A percentile compares a stretch with the other conserved stretches of the same genome.
Evolutionary conservation across 2,888 invertebrate genomes (phyloP).

Genomic region (Zygaena filipendulae): DNA sequence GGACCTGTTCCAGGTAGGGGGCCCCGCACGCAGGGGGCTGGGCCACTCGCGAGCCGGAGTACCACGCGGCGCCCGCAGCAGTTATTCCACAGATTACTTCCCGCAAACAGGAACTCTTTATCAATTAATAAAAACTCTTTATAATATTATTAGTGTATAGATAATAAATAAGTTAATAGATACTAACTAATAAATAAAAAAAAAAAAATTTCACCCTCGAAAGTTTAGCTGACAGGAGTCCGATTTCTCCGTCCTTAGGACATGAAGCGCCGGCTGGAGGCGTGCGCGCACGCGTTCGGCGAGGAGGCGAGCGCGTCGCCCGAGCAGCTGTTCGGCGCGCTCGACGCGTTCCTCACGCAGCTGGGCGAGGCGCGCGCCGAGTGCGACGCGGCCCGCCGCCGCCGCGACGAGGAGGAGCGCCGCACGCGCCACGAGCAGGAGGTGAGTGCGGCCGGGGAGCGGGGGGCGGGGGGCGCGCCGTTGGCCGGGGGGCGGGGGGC

Average conservation of each 20-base stretch:
- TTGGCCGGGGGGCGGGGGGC: too few species aligned
- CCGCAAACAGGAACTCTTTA: too few species aligned
- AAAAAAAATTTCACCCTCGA: too few species aligned
- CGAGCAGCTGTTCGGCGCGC: constrained; percentile 93
- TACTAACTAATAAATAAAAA: too few species aligned
- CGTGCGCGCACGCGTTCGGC: constrained; percentile 89
- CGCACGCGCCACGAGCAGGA: constrained; percentile 90
- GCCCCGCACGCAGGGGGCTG: constrained; percentile 80
- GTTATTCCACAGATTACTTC: neutral
- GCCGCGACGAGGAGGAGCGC: constrained; percentile 91
- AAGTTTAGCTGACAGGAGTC: too few species aligned
- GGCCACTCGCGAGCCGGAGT: constrained; percentile 89
- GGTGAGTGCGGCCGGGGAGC: too few species aligned
- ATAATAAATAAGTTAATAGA: too few species aligned
- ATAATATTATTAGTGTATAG: too few species aligned
- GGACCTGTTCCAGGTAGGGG: constrained; percentile 79
- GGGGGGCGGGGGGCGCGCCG: neutral
- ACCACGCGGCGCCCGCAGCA: constrained; percentile 83
- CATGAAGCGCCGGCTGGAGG: constrained; percentile 93
- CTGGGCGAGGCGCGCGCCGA: constrained; percentile 88
- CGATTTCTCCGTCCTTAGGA: too few species aligned
- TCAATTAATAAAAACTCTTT: too few species aligned
- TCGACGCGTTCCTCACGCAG: constrained; percentile 87
- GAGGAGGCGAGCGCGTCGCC: constrained; percentile 91
- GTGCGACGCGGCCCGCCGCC: constrained; percentile 84